Base-by-base conservation (phyloP, 2,888 invertebrate species). In the Aphodius granarius region DNA sequence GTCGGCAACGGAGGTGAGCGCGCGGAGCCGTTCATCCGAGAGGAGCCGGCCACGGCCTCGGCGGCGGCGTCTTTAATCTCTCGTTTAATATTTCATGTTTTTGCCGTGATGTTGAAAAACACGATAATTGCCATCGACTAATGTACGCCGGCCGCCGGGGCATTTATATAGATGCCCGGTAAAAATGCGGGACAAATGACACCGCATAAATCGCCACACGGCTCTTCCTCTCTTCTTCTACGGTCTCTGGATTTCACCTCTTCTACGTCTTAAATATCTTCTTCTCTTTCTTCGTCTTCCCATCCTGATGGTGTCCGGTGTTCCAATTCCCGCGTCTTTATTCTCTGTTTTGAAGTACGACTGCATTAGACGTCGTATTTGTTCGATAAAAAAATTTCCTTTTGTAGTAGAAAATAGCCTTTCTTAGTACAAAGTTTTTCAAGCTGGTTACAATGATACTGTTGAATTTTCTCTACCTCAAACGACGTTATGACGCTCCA, bases 71-170 rank as follows among this genome's bases (percentile, higher is more conserved):
- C 84, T 85, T 85, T 85, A 85, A 85, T 85, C 85, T 85, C 81
- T 80, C 82, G 83, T 83, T 85, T 84, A 85, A 85, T 85, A 85
- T 84, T 84, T 85, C 84, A 84, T 83, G 82, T 84, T 84, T 85
- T 84, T 84, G 80, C 83, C 77, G 80, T 81, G 82, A 82, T 82
- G 82, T 81, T 84, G 83, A 83, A 84, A 84, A 85, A 85, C 83
- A 83, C 79, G 84, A 83, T 84, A 85, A 85, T 84, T 85, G 84
- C 83, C 82, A 81, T 83, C 83, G 82, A 83, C 84, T 84, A 84
- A 84, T 84, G 83, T 81, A 81, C 82, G 76, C 80, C 76, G 79
- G 80, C 80, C 79, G 79, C 75, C 78, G 80, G 79, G 79, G 78
- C 81, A 81, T 83, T 83, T 83, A 80, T 82, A 81, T 80, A 78